Evolutionary conservation across 2,113 vertebrate genomes (phyloP).

Genomic region (Ibidorhyncha struthersii): DNA sequence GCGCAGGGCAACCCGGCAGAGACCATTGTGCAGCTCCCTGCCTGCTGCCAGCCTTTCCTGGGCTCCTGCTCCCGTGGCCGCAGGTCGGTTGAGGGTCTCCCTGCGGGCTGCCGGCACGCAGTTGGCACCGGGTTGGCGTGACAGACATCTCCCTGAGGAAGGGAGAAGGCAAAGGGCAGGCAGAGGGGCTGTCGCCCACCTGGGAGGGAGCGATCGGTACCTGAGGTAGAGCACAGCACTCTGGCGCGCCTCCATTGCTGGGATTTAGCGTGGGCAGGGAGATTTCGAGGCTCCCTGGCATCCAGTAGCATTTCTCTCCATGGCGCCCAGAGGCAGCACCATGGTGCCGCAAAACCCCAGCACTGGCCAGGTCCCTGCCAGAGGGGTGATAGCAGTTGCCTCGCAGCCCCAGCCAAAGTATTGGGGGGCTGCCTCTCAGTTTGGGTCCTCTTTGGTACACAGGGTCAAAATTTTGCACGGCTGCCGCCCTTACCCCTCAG

Average conservation of each 20-base stretch:
- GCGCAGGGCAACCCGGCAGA: rapidly evolving
- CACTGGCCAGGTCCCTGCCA: no score
- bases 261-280: background rate
- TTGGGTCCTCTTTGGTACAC: background rate
- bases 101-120: background rate
- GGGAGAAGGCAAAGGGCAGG: background rate
- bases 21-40: rapidly evolving
- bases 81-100: background rate
- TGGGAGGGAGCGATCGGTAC: background rate
- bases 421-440: background rate
- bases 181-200: background rate
- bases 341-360: background rate
- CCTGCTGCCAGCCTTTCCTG: rapidly evolving
- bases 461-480: background rate
- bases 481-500: background rate
- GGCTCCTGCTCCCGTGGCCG: background rate
- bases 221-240: rapidly evolving
- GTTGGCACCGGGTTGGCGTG: rapidly evolving
- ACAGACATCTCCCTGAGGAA: rapidly evolving
- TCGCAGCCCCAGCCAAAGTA: background rate
- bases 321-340: background rate
- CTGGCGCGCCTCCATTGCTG: rapidly evolving
- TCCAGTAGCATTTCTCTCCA: background rate
- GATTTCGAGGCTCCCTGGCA: background rate
- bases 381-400: background rate